Evolutionary conservation across 2,797 vertebrate genomes (phyloP).

Genomic region (Notolepis coatsorum): DNA sequence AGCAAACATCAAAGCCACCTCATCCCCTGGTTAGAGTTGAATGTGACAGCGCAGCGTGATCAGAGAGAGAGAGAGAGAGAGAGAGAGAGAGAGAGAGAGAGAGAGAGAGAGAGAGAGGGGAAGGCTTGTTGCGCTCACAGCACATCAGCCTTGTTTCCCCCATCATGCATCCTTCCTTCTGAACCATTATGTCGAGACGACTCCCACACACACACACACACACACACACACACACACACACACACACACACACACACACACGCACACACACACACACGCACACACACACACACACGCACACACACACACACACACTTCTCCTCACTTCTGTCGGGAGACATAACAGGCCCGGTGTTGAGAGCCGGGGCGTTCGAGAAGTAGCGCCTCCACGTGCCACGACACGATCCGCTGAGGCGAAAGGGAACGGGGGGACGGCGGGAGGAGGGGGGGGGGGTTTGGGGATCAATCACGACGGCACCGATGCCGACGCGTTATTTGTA

Average conservation of each 20-base stretch:
- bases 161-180: slow-evolving; percentile 3
- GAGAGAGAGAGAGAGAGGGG: too few relatives aligned
- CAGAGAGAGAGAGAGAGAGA: too few relatives aligned
- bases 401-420: slow-evolving; percentile 46
- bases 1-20: slow-evolving; percentile 3
- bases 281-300: too few relatives aligned
- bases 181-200: slow-evolving; percentile 28
- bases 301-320: too few relatives aligned
- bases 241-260: too few relatives aligned
- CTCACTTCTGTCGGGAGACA: slow-evolving; percentile 26
- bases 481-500: too few relatives aligned
- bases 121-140: slow-evolving; percentile 12
- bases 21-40: slow-evolving; percentile 23
- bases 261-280: too few relatives aligned
- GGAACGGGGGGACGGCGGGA: neutral
- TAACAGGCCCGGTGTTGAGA: slow-evolving; percentile 26
- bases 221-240: too few relatives aligned
- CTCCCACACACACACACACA: too few relatives aligned
- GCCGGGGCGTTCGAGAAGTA: too few relatives aligned
- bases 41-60: neutral
- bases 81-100: too few relatives aligned
- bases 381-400: slow-evolving; percentile 58
- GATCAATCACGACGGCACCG: slow-evolving; percentile 64
- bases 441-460: slow-evolving; percentile 23
- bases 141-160: slow-evolving; percentile 29